A percentile compares a stretch with the other conserved stretches of the same genome.
phyloP scores from a whole-genome alignment of 2,888 invertebrate species.

The Rhingia rostrata region DNA sequence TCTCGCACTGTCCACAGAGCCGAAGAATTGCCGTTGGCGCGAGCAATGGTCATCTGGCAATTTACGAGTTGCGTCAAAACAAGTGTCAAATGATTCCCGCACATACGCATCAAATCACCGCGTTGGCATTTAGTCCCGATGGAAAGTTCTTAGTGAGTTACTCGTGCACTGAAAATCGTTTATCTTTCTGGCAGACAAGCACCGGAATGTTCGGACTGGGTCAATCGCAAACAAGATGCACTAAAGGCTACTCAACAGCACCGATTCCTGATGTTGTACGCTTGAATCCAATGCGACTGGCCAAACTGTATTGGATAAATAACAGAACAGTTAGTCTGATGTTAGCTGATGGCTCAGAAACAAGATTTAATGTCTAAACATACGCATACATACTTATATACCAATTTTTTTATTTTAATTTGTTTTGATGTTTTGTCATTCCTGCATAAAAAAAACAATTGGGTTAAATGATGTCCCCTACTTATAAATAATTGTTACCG shows the following conservation, averaged over 20 bases:
- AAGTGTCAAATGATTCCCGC: conserved; percentile 97
- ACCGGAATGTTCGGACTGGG: conserved; percentile 98
- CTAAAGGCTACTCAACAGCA: conserved; percentile 96
- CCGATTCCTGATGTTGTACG: conserved; percentile 94
- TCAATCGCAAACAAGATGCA: conserved; percentile 97
- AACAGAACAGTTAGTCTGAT: conserved; percentile 95
- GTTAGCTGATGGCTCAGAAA: conserved; percentile 97
- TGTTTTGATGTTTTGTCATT: conserved; percentile 23
- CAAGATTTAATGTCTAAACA: conserved; percentile 89
- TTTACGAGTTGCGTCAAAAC: conserved; percentile 97
- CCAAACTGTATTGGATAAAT: conserved; percentile 97
- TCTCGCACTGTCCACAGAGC: conserved; percentile 96
- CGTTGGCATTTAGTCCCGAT: conserved; percentile 97
- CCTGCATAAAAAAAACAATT: neutral
- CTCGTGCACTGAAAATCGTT: conserved; percentile 95
- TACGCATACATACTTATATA: neutral
- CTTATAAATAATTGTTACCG: conserved; percentile 76
- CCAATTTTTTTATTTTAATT: conserved; percentile 30
- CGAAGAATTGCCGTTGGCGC: conserved; percentile 93
- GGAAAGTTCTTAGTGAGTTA: conserved; percentile 98
- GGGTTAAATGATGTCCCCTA: neutral
- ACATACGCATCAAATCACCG: conserved; percentile 94
- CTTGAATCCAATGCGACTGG: conserved; percentile 93
- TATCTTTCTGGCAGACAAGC: conserved; percentile 99
- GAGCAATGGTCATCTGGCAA: conserved; percentile 94